Percentiles rank a stretch among this genome's conserved stretches.
Evolutionary conservation across 2,888 invertebrate species (phyloP).

Genomic region (Tenthredo livida): DNA sequence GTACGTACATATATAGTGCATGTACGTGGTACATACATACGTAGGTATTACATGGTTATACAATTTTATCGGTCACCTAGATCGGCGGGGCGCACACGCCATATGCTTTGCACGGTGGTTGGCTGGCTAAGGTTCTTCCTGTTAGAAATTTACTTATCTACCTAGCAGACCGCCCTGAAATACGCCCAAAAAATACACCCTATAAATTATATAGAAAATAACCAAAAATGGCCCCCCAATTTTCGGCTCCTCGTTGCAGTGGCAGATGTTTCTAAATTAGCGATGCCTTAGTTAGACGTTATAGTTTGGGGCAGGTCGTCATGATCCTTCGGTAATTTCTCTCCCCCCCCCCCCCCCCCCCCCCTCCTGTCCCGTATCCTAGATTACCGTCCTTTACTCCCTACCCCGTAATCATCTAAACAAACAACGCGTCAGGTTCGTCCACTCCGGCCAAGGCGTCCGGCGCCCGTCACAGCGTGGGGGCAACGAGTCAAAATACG

Average conservation of each 20-base stretch:
- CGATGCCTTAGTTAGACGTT: conserved; percentile 47
- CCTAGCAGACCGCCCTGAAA: conserved; percentile 36
- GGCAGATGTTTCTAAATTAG: conserved; percentile 51
- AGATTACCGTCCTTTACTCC: conserved; percentile 42
- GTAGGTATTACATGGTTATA: conserved; percentile 46
- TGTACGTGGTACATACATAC: not conserved
- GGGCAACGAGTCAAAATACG: conserved; percentile 70
- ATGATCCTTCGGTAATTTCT: conserved; percentile 41
- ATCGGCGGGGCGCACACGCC: conserved; percentile 50
- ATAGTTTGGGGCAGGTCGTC: conserved; percentile 37
- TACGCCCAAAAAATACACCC: conserved; percentile 52
- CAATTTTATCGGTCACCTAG: conserved; percentile 47
- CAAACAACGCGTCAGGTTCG: conserved; percentile 48
- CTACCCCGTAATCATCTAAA: conserved; percentile 52
- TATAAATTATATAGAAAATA: conserved; percentile 57
- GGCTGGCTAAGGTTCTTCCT: conserved; percentile 41
- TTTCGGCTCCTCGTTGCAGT: conserved; percentile 49
- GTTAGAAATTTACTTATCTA: conserved; percentile 51
- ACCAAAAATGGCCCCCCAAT: conserved; percentile 58
- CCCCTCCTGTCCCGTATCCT: not conserved
- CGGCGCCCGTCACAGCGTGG: conserved; percentile 51
- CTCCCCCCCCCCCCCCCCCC: not conserved
- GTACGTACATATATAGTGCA: not conserved
- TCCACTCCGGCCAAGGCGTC: conserved; percentile 10
- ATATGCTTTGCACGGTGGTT: conserved; percentile 49